Conservation (phyloP, 2,113 vertebrate genomes). For the Vimba vimba region DNA sequence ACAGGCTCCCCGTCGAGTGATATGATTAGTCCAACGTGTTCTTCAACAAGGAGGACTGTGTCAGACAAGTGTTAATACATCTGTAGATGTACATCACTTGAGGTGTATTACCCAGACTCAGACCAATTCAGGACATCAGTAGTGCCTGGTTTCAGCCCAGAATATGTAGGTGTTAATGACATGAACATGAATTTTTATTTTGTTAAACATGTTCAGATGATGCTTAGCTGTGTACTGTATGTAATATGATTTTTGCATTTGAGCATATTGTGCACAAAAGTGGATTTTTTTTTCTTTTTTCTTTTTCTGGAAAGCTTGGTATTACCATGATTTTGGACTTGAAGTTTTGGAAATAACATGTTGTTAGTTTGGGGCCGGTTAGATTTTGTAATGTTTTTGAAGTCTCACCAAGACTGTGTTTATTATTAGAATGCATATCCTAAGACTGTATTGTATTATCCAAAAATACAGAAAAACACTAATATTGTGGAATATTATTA, state of each 20-base stretch:
- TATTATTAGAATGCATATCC: too few relatives aligned
- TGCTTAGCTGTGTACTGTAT: neutral
- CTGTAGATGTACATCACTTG: neutral
- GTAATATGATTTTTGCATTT: neutral
- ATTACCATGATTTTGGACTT: neutral
- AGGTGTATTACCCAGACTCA: neutral
- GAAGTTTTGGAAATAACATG: neutral
- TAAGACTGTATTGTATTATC: too few relatives aligned
- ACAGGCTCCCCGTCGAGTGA: neutral
- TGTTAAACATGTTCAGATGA: too few relatives aligned
- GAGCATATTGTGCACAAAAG: neutral
- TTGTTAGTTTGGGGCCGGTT: too few relatives aligned
- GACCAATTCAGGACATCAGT: neutral
- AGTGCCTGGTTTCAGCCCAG: neutral
- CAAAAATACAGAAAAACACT: neutral
- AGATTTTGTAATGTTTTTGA: too few relatives aligned
- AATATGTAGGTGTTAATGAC: neutral
- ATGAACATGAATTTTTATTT: too few relatives aligned
- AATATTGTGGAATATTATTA: neutral
- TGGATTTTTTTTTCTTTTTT: neutral
- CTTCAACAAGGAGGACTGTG: neutral
- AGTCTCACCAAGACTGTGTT: too few relatives aligned
- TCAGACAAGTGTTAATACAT: conserved; percentile 3
- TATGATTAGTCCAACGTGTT: conserved; percentile 4
- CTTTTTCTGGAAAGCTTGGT: neutral